Conservation (phyloP, 1,140 invertebrate species). For the Drosophila neocordata region DNA sequence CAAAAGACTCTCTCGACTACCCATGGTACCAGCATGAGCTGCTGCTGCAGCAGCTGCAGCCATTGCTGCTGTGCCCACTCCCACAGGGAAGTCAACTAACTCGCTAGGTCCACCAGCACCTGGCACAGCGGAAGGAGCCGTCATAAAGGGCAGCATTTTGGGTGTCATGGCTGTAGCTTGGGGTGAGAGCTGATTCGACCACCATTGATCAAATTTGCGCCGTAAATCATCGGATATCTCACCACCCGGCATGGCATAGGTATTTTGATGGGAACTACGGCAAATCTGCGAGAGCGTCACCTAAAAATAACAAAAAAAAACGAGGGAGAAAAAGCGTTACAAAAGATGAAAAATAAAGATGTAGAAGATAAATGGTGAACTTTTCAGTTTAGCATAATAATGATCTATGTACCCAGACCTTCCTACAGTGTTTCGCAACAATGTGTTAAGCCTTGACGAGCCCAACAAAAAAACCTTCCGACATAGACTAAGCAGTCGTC, state of each 20-base stretch:
- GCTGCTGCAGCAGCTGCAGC: conserved; percentile 82
- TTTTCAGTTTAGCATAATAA: too few relatives aligned
- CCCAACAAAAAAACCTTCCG: conserved; percentile 27
- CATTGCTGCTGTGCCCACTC: conserved; percentile 80
- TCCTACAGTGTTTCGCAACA: conserved; percentile 22
- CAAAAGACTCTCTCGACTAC: conserved; percentile 68
- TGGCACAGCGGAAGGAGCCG: conserved; percentile 63
- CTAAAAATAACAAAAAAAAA: conserved; percentile 83
- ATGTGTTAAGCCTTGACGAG: conserved; percentile 31
- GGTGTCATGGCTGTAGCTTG: conserved; percentile 82
- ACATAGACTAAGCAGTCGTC: conserved; percentile 56
- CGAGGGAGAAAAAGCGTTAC: conserved; percentile 6
- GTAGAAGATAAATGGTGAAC: conserved; percentile 23
- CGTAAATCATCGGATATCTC: conserved; percentile 90
- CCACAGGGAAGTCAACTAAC: conserved; percentile 83
- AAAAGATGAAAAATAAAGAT: conserved; percentile 26
- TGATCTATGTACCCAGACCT: too few relatives aligned
- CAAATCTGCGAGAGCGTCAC: conserved; percentile 90
- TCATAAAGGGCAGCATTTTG: conserved; percentile 82
- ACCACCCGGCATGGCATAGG: conserved; percentile 84
- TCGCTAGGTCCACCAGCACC: conserved; percentile 57
- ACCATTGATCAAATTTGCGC: conserved; percentile 91
- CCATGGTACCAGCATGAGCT: conserved; percentile 83
- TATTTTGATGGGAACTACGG: conserved; percentile 85
- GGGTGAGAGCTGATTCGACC: conserved; percentile 86